Evolutionary conservation across 2,113 vertebrate genomes (phyloP), one percentile per base, ranked within the genome.

Genomic region (Brachyhypopomus occidentalis): DNA sequence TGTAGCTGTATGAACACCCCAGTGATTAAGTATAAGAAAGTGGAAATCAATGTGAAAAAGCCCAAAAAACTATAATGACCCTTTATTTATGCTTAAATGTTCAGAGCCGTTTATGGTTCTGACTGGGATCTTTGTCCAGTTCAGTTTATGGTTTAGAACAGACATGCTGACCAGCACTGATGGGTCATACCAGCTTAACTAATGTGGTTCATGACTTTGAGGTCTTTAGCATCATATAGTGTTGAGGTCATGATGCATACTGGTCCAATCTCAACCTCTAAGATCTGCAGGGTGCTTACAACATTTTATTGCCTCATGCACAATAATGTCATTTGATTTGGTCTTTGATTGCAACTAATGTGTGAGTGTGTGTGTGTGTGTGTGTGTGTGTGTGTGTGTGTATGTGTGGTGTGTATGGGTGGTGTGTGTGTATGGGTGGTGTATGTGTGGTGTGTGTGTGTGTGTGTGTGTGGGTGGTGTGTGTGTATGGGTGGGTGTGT

Each of bases 391-490:
- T 19, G 8, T 52, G 66, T 63, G 59, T 64, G 77, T 75, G 75
- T 27, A 11, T 34, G 77, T 69, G 6, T 69, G 41, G 38, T 38
- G 38, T 7, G 7, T 38, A 7, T 38, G 38, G 3, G 38, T 3
- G 38, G 38, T 84, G 6, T 58, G 30, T 19, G 16, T 70, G 11
- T 27, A 55, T n/a, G n/a, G n/a, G n/a, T n/a, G n/a, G 19, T 34
- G 77, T 69, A 5, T 69, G 41, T n/a, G 30, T 30, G n/a, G 79
- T 70, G 73, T 75, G 67, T 69, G 59, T 78, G 30, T 84, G 56
- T 76, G 25, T 69, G 75, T 67, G 64, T 38, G 25, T 78, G 56
- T 79, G n/a, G n/a, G n/a, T n/a, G n/a, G 72, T 75, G 71, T 64
- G 16, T 64, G 27, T 74, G 45, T 52, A 9, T 52, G 30, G 7